Conservation (phyloP, 2,797 vertebrate species). For the Melanotaenia maccullochi region DNA sequence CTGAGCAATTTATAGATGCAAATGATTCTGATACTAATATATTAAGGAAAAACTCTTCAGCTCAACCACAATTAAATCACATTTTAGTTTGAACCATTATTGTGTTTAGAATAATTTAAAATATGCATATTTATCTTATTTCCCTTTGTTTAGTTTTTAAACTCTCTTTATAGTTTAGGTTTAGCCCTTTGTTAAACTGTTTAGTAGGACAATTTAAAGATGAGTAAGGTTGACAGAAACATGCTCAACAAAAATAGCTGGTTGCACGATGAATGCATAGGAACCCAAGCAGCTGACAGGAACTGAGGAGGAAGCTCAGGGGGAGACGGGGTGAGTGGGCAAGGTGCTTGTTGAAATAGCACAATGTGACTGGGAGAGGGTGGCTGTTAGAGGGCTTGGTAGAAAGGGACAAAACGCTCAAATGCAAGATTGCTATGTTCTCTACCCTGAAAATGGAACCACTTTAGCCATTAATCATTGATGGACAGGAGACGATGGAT, state of each 20-base stretch:
- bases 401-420: slow-evolving; percentile 54
- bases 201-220: slow-evolving; percentile 34
- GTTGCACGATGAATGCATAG: slow-evolving; percentile 45
- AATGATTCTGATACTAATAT: no score
- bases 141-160: neutral
- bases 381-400: slow-evolving; percentile 40
- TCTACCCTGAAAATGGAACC: slow-evolving; percentile 79
- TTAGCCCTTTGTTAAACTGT: slow-evolving; percentile 19
- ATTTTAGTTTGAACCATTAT: neutral
- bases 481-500: slow-evolving; percentile 72
- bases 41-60: neutral
- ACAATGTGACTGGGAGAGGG: slow-evolving; percentile 43
- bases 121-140: neutral
- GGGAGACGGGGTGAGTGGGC: slow-evolving; percentile 35
- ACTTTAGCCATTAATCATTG: slow-evolving; percentile 82
- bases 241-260: slow-evolving; percentile 43
- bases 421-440: slow-evolving; percentile 74
- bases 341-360: slow-evolving; percentile 52
- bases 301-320: slow-evolving; percentile 29
- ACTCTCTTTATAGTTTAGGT: neutral
- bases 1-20: no score
- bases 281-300: slow-evolving; percentile 41
- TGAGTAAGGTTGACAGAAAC: slow-evolving; percentile 48
- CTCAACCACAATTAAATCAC: neutral
- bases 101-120: neutral